These are phyloP conservation scores for Caenorhabditis panamensis DNA, from an alignment of 2,888 invertebrate species.

Conservation along the genomic window DNA sequence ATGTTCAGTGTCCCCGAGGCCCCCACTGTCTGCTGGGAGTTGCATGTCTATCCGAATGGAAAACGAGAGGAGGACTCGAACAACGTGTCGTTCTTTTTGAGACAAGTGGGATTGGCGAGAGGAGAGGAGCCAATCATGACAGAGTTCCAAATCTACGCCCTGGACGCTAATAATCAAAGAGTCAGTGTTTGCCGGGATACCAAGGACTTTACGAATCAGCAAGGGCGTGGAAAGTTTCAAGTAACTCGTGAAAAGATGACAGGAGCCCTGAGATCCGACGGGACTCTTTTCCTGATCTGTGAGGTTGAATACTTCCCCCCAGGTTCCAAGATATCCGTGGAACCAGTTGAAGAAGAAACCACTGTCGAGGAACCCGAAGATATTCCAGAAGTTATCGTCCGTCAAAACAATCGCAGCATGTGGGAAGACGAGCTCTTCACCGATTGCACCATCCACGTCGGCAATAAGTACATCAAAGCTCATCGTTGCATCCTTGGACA, in stretches of 20 bases:
- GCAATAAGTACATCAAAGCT: constrained; percentile 71
- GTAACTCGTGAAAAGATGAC: constrained; percentile 76
- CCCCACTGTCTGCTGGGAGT: constrained; percentile 78
- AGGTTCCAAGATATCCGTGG: constrained; percentile 74
- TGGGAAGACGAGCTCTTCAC: constrained; percentile 75
- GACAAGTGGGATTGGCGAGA: constrained; percentile 76
- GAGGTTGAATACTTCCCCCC: constrained; percentile 77
- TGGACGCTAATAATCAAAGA: constrained; percentile 68
- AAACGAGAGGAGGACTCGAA: constrained; percentile 79
- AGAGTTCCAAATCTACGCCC: constrained; percentile 80
- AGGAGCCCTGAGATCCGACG: constrained; percentile 74
- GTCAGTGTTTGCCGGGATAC: constrained; percentile 79
- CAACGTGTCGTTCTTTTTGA: constrained; percentile 79
- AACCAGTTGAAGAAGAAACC: constrained; percentile 70
- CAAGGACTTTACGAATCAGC: constrained; percentile 80
- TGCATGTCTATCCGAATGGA: constrained; percentile 80
- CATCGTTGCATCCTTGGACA: constrained; percentile 79
- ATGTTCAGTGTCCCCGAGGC: constrained; percentile 77
- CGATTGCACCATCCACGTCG: constrained; percentile 77
- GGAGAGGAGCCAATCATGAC: constrained; percentile 80
- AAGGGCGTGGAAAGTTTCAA: constrained; percentile 80
- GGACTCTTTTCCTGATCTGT: constrained; percentile 76
- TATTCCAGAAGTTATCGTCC: constrained; percentile 60
- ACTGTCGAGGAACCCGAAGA: constrained; percentile 65
- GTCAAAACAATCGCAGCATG: constrained; percentile 70